These are phyloP conservation scores for Halcyon senegalensis DNA, from an alignment of 2,113 vertebrate genomes.

Conservation along the genomic window DNA sequence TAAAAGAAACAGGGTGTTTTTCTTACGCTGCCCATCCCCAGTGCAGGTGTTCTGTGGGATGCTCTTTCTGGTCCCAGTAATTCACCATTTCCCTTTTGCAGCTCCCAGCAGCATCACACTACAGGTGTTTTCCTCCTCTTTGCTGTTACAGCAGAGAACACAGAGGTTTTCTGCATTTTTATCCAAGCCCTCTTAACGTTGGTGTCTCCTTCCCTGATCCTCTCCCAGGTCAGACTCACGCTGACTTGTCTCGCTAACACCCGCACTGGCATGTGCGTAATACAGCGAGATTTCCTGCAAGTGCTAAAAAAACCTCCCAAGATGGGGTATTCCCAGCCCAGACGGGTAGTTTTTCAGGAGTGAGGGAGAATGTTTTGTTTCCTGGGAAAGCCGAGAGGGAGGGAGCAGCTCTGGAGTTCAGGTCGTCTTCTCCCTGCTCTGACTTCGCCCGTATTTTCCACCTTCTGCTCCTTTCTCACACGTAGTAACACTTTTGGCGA, in stretches of 20 bases:
- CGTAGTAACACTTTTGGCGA: not conserved
- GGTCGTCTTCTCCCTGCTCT: not conserved
- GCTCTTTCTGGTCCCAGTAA: not conserved
- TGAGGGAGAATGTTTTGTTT: accelerated
- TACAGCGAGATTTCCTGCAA: not conserved
- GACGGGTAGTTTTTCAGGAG: not conserved
- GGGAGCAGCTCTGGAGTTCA: not conserved
- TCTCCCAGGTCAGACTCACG: not conserved
- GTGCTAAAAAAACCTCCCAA: not conserved
- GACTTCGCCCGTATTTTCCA: not conserved
- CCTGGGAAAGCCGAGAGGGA: not conserved
- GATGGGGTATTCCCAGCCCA: not conserved
- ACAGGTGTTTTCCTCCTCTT: not conserved
- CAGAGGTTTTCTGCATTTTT: not conserved
- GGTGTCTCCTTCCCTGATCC: not conserved
- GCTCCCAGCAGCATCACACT: not conserved
- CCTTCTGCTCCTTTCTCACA: not conserved
- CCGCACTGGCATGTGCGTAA: not conserved
- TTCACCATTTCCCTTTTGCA: not conserved
- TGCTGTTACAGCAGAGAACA: not conserved
- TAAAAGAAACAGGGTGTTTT: not conserved
- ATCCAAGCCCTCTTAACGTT: not conserved
- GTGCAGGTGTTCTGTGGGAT: not conserved
- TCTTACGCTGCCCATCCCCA: not conserved
- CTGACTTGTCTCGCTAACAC: not conserved